These are phyloP conservation scores for Temnothorax longispinosus DNA, from an alignment of 1,140 invertebrate species.

Conservation along the genomic window DNA sequence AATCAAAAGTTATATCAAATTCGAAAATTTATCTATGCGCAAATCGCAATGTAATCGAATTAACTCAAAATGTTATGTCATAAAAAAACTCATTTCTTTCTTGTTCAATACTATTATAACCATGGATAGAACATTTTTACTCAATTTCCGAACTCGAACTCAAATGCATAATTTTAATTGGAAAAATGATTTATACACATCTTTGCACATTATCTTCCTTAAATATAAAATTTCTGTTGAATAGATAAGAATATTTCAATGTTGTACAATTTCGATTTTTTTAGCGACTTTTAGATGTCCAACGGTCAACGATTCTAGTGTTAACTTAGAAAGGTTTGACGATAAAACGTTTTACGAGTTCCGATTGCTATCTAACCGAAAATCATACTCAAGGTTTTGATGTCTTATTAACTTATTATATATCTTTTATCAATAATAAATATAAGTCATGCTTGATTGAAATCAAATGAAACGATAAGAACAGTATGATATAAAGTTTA, in stretches of 20 bases:
- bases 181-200: neutral
- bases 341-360: slow-evolving; percentile 42
- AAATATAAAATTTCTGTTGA: slow-evolving; percentile 5
- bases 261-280: neutral
- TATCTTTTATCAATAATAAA: slow-evolving; percentile 39
- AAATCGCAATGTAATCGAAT: neutral
- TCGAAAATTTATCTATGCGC: neutral
- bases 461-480: slow-evolving; percentile 25
- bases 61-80: neutral
- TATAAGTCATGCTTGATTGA: neutral
- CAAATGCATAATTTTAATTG: neutral
- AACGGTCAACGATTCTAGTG: neutral
- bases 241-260: neutral
- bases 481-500: neutral
- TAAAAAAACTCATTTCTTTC: neutral
- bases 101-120: neutral
- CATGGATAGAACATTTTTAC: neutral
- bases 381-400: slow-evolving; percentile 6
- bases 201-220: neutral
- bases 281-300: neutral
- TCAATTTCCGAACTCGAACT: neutral
- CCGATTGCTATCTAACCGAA: slow-evolving; percentile 31
- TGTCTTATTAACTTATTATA: slow-evolving; percentile 16
- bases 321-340: slow-evolving; percentile 20
- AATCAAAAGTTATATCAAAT: neutral